Percentiles rank a stretch among this genome's conserved stretches.
Conservation (phyloP, 2,797 vertebrate genomes). For the Furcifer pardalis region DNA sequence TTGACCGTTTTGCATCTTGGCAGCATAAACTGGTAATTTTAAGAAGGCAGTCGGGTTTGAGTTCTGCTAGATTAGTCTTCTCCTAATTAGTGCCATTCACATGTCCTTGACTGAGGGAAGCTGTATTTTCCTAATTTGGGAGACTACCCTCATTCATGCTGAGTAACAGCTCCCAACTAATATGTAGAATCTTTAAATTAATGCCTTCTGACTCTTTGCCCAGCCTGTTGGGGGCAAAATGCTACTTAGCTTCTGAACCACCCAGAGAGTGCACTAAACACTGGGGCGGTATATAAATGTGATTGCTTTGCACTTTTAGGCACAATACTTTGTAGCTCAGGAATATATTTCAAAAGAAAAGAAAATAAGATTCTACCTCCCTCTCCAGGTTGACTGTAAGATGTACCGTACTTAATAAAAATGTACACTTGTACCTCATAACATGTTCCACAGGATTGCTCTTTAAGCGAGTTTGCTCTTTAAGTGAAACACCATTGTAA, state of each 20-base stretch:
- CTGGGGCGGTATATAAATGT: too few species aligned
- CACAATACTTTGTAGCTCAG: not conserved
- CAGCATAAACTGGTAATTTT: constrained; percentile 75
- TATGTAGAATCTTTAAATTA: not conserved
- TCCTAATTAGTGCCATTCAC: too few species aligned
- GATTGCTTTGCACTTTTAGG: too few species aligned
- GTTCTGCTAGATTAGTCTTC: too few species aligned
- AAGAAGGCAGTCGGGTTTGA: not conserved
- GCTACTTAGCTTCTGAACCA: too few species aligned
- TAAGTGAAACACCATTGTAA: too few species aligned
- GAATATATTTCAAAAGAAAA: not conserved
- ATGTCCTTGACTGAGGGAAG: not conserved
- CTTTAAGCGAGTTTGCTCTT: too few species aligned
- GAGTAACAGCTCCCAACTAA: not conserved
- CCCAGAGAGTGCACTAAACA: too few species aligned
- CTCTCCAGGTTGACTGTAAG: not conserved
- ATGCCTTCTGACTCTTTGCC: not conserved
- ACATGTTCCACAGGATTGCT: too few species aligned
- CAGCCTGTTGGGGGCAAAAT: too few species aligned
- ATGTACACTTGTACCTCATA: too few species aligned
- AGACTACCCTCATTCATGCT: not conserved
- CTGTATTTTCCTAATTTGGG: too few species aligned
- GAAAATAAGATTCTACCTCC: not conserved
- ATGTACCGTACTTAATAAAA: not conserved
- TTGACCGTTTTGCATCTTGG: constrained; percentile 56